Evolutionary conservation across 2,888 invertebrate species (phyloP).

Genomic region (Formica aserva): DNA sequence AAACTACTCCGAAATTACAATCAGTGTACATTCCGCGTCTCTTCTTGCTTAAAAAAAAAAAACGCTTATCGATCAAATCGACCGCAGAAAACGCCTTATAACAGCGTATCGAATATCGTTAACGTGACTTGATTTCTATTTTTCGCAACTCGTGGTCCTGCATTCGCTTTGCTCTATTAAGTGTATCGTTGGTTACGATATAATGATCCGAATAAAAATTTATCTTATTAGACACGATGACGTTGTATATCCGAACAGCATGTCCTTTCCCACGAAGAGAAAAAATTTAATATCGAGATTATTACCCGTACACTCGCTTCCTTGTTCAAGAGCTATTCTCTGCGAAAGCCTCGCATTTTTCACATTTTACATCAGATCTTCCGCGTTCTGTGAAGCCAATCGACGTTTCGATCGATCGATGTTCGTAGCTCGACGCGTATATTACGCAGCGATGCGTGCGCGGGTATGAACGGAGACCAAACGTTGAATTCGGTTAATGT

Average conservation of each 20-base stretch:
- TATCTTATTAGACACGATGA: not conserved
- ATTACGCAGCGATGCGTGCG: slow-evolving; percentile 63
- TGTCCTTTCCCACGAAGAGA: not conserved
- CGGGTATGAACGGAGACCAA: slow-evolving; percentile 78
- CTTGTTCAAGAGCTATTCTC: not conserved
- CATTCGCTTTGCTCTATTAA: not conserved
- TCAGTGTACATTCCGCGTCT: not conserved
- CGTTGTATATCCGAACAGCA: not conserved
- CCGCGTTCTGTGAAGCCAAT: not conserved
- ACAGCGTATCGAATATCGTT: not conserved
- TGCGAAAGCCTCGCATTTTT: not conserved
- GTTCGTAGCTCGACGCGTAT: not conserved
- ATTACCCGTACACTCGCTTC: not conserved
- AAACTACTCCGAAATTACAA: slow-evolving; percentile 16
- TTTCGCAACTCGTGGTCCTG: not conserved
- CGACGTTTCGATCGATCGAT: not conserved
- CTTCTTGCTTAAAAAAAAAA: not conserved
- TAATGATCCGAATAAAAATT: slow-evolving; percentile 16
- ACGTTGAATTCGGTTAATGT: slow-evolving; percentile 83
- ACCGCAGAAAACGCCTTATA: not conserved
- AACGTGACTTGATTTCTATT: slow-evolving; percentile 1
- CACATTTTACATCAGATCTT: not conserved
- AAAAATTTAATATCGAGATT: slow-evolving; percentile 40
- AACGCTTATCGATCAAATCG: not conserved
- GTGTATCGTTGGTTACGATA: not conserved